A percentile compares a stretch with the other conserved stretches of the same genome.
Evolutionary conservation across 2,888 invertebrate species (phyloP).

Genomic region (Cephus spinipes): DNA sequence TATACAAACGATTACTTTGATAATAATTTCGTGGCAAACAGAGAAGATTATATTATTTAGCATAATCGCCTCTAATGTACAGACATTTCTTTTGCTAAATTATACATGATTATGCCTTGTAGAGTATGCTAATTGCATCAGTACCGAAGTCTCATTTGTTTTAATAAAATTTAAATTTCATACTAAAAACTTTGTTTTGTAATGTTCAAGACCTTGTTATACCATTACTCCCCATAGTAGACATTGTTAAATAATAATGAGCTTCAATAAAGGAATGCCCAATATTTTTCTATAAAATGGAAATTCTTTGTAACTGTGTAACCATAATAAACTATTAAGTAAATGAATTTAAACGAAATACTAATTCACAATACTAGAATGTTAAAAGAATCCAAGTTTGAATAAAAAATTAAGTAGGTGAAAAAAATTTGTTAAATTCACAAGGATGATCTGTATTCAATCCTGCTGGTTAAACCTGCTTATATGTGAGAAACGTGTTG

Average conservation of each 20-base stretch:
- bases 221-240: background rate
- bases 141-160: background rate
- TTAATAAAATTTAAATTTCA: background rate
- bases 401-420: background rate
- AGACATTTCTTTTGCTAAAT: too few relatives aligned
- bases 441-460: background rate
- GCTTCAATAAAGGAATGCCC: too few relatives aligned
- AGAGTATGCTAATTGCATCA: too few relatives aligned
- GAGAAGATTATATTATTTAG: background rate
- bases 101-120: too few relatives aligned
- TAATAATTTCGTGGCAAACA: background rate
- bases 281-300: too few relatives aligned
- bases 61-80: too few relatives aligned
- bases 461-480: background rate
- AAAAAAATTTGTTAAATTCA: background rate
- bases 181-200: background rate
- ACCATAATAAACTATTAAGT: too few relatives aligned
- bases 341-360: too few relatives aligned
- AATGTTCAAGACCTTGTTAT: background rate
- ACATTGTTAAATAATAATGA: background rate
- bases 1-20: background rate
- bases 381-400: background rate
- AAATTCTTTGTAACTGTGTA: too few relatives aligned
- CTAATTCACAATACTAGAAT: too few relatives aligned
- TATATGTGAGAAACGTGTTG: background rate